phyloP scores from a whole-genome alignment of 1,140 invertebrate genomes.

The Pogonus chalceus region DNA sequence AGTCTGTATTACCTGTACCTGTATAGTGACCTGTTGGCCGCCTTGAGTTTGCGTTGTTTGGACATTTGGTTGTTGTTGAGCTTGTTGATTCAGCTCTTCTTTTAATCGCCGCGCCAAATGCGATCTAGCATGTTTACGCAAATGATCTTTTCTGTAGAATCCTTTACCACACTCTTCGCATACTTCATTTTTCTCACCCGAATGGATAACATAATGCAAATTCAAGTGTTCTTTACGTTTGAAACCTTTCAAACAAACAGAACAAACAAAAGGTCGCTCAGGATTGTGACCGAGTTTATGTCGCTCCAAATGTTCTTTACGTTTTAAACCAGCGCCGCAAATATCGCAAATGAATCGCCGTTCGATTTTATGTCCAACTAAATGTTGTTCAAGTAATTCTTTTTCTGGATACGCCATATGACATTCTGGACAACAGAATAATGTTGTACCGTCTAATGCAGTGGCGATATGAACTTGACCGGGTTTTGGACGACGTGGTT shows the following conservation, averaged over 20 bases:
- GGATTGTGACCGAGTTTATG: slow-evolving; percentile 71
- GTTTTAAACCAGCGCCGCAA: slow-evolving; percentile 57
- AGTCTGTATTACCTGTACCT: slow-evolving; percentile 3
- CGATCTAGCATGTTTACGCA: slow-evolving; percentile 64
- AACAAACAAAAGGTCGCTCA: slow-evolving; percentile 65
- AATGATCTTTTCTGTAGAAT: slow-evolving; percentile 75
- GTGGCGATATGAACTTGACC: slow-evolving; percentile 60
- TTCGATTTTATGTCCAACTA: slow-evolving; percentile 66
- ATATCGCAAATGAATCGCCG: slow-evolving; percentile 52
- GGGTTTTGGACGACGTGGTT: slow-evolving; percentile 58
- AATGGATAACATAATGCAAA: slow-evolving; percentile 69
- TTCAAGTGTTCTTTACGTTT: slow-evolving; percentile 72
- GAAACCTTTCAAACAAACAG: slow-evolving; percentile 66
- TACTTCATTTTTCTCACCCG: slow-evolving; percentile 67
- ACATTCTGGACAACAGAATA: slow-evolving; percentile 70
- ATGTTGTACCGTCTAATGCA: slow-evolving; percentile 56
- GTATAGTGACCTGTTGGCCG: slow-evolving; percentile 18
- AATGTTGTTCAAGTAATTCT: slow-evolving; percentile 62
- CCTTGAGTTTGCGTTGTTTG: slow-evolving; percentile 23
- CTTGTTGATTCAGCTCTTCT: slow-evolving; percentile 44
- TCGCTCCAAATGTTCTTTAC: slow-evolving; percentile 68
- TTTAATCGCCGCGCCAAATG: slow-evolving; percentile 60
- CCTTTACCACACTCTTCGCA: slow-evolving; percentile 58
- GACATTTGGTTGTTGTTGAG: slow-evolving; percentile 31
- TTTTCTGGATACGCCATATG: slow-evolving; percentile 70